Percentiles rank a stretch among this genome's conserved stretches.
Evolutionary conservation across 2,888 invertebrate species (phyloP).

Genomic region (Oxycera nigricornis): DNA sequence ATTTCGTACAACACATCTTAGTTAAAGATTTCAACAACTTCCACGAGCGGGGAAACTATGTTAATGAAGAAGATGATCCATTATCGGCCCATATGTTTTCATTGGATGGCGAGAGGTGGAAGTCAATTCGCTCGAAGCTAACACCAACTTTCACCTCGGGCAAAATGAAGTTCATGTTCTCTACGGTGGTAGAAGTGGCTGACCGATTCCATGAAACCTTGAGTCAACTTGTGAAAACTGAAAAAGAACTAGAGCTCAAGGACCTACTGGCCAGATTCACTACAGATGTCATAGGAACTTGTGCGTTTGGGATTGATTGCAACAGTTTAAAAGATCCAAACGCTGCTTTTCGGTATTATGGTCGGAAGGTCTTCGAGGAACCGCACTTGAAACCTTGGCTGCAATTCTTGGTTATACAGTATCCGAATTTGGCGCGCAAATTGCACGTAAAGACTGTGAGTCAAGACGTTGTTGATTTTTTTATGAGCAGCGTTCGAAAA

Average conservation of each 20-base stretch:
- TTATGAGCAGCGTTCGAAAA: conserved; percentile 55
- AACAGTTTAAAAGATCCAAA: conserved; percentile 55
- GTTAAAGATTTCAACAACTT: conserved; percentile 54
- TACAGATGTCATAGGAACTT: conserved; percentile 60
- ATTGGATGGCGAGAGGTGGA: conserved; percentile 58
- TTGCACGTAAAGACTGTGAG: conserved; percentile 48
- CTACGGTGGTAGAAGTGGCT: conserved; percentile 52
- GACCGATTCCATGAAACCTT: conserved; percentile 43
- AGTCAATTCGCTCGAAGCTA: conserved; percentile 56
- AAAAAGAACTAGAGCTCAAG: conserved; percentile 52
- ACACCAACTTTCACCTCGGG: conserved; percentile 61
- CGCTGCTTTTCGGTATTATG: conserved; percentile 52
- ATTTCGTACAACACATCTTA: conserved; percentile 51
- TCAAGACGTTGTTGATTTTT: conserved; percentile 54
- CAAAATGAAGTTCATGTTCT: conserved; percentile 60
- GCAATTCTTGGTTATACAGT: background rate
- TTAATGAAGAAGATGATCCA: conserved; percentile 53
- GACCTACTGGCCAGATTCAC: conserved; percentile 56
- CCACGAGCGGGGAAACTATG: conserved; percentile 51
- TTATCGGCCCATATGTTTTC: conserved; percentile 52
- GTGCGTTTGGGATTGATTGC: conserved; percentile 59
- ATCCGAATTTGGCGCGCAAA: background rate
- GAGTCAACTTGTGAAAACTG: conserved; percentile 44
- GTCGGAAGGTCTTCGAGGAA: conserved; percentile 42
- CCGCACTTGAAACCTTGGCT: conserved; percentile 6